Percentiles rank a stretch among this genome's conserved stretches.
phyloP scores from a whole-genome alignment of 64 coral and sea anemone genomes.

The Anthopleura sola region DNA sequence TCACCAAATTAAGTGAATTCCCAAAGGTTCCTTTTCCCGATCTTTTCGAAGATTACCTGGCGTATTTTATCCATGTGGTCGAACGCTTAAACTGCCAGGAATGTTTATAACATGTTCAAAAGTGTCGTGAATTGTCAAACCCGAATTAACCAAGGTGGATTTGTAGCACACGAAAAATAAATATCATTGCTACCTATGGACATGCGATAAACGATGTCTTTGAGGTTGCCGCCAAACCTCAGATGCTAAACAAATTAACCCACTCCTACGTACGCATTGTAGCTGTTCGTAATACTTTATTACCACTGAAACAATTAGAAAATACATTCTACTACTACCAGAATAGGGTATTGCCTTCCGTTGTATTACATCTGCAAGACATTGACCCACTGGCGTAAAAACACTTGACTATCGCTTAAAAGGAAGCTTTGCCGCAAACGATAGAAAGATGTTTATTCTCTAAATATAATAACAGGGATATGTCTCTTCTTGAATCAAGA shows the following conservation, averaged over 20 bases:
- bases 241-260: slow-evolving; percentile 76
- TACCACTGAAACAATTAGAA: slow-evolving; percentile 16
- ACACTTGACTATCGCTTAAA: slow-evolving; percentile 31
- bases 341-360: slow-evolving; percentile 13
- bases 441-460: slow-evolving; percentile 17
- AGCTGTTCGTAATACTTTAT: slow-evolving; percentile 5
- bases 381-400: slow-evolving; percentile 23
- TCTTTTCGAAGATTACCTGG: neutral
- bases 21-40: slow-evolving; percentile 23
- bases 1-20: slow-evolving; percentile 43
- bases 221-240: slow-evolving; percentile 54
- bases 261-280: neutral
- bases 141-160: neutral
- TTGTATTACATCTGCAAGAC: slow-evolving; percentile 14
- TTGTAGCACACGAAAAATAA: slow-evolving; percentile 67
- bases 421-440: slow-evolving; percentile 16
- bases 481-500: slow-evolving; percentile 1
- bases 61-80: slow-evolving; percentile 10
- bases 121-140: neutral
- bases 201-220: slow-evolving; percentile 54
- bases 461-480: slow-evolving; percentile 2
- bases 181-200: slow-evolving; percentile 34
- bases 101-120: neutral
- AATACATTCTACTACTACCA: slow-evolving; percentile 5
- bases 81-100: neutral